These are phyloP conservation scores for Nanorana parkeri DNA, from an alignment of 2,113 vertebrate genomes.

Conservation along the genomic window DNA sequence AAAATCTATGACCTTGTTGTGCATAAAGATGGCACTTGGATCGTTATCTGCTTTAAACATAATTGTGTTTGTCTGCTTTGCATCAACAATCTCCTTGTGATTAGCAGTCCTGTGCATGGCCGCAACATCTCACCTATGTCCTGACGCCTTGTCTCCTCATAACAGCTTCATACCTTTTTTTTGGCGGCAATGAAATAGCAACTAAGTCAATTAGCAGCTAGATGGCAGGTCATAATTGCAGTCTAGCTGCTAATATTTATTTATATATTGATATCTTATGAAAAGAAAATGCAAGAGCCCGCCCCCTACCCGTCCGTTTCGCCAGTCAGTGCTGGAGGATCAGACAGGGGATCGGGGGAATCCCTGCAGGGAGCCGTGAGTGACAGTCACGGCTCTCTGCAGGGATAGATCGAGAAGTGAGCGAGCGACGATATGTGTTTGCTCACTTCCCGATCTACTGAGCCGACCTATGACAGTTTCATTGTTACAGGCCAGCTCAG, in stretches of 20 bases:
- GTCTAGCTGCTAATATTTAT: constrained; percentile 18
- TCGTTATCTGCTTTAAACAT: neutral
- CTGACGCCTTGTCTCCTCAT: constrained; percentile 28
- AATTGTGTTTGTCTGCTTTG: neutral
- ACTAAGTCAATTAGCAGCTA: constrained; percentile 49
- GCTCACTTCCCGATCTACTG: too few species aligned
- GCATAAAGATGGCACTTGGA: neutral
- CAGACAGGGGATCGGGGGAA: too few species aligned
- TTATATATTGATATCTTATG: constrained; percentile 14
- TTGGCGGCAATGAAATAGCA: constrained; percentile 36
- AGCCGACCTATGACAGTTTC: too few species aligned
- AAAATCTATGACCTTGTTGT: too few species aligned
- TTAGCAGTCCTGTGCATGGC: constrained; percentile 17
- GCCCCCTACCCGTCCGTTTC: too few species aligned
- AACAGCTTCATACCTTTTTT: constrained; percentile 26
- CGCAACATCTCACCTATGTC: constrained; percentile 41
- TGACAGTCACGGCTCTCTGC: too few species aligned
- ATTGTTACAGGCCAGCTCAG: too few species aligned
- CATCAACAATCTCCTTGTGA: neutral
- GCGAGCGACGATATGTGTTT: too few species aligned
- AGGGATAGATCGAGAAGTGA: too few species aligned
- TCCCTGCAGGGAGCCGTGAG: too few species aligned
- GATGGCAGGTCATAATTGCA: constrained; percentile 35
- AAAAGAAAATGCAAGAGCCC: neutral
- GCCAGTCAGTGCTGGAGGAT: too few species aligned